Base-by-base conservation (phyloP, 2,113 vertebrate species). In the Tychaedon coryphoeus region DNA sequence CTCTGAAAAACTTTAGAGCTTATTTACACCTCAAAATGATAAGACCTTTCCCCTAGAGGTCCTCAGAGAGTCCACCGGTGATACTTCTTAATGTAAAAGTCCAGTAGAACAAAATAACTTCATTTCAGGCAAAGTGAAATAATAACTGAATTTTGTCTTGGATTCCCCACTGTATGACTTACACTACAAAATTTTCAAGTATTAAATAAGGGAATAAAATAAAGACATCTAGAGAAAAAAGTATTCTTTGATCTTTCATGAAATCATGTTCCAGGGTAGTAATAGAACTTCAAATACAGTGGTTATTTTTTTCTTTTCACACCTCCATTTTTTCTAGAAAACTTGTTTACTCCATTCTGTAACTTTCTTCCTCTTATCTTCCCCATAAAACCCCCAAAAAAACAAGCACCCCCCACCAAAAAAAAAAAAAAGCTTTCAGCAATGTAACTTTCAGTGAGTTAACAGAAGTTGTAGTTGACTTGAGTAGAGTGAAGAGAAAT, bases 401-500 rank as follows among this genome's bases (percentile, higher is more conserved):
- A 58, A 26, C 7, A 57, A 47, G 38, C 8, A 33, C 4, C 1
- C 4, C 2, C 40, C 2, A 8, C 15, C 14, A 33, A 12, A 56
- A 33, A 56, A 54, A 33, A 56, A 54, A 13, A 33, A n/a, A 50
- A 64, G 1, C 13, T 71, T 36, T 62, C 26, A 75, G 12, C 9
- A 86, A 14, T 45, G 3, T n/a, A 60, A 40, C 22, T 75, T 82
- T 20, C 40, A 50, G 16, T 33, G 34, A 45, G 14, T 38, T 72
- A 72, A 38, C 2, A 71, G 40, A 72, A 86, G 8, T 28, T 73
- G 18, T 9, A 36, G 19, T 38, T 95, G 20, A 53, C 13, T 88
- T 2, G 1, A 69, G 12, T 33, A 88, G 7, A 4, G 8, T 23
- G 8, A 53, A 8, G 13, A 29, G 36, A 67, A 82, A 82, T 19